Evolutionary conservation across 2,113 vertebrate genomes (phyloP), one percentile per base, ranked within the genome.

Genomic region (Pelecanoides urinatrix): DNA sequence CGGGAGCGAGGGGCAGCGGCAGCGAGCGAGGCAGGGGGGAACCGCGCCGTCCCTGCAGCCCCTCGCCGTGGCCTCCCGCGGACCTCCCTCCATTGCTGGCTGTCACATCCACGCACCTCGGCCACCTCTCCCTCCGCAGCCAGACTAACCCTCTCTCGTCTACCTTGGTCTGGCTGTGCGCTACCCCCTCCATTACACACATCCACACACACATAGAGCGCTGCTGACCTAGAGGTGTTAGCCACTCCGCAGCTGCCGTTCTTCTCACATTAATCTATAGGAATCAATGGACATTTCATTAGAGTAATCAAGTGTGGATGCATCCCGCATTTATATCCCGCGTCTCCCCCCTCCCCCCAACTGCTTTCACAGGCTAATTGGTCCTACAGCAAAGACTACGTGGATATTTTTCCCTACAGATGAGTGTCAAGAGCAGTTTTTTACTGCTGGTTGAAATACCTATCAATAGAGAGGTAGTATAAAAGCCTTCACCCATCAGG

Each of bases 251-350:
- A 98, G 98, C 98, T 98, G 98, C 97, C 94, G 95, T 98, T 97
- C 97, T 98, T 98, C 98, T 98, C 98, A 98, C 98, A 98, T 98
- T 98, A 98, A 98, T 98, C 98, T 97, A 98, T 98, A 97, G 96
- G 97, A 98, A 98, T 98, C 98, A 98, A 98, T 98, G 98, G 98
- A 98, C 98, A 98, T 98, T 98, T 98, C 98, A 98, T 98, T 98
- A 98, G 98, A 98, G 98, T 98, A 98, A 98, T 98, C 98, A 98
- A 98, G 98, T 98, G 98, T 97, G 97, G 98, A 98, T 98, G 98
- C 98, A 94, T 97, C 97, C 96, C 93, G 97, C 97, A 98, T 98
- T 98, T 98, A 98, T 98, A 98, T 98, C 97, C 97, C 88, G 92
- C 23, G 52, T 74, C 83, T 65, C 91, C 96, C 94, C 95, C 97